Evolutionary conservation across 2,113 vertebrate species (phyloP).

Genomic region (Heterochromis multidens): DNA sequence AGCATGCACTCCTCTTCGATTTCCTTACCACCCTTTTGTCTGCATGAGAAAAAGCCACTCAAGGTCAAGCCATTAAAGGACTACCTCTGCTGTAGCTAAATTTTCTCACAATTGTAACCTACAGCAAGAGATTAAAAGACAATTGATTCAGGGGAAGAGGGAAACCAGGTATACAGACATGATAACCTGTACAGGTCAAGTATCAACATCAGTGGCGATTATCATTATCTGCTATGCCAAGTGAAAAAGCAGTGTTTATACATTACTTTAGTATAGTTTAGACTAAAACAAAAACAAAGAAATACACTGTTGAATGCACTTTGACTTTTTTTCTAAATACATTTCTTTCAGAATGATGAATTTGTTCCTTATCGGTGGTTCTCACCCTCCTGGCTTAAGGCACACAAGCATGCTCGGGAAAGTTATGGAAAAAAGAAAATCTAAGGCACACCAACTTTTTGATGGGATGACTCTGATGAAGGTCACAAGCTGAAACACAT

Average conservation of each 20-base stretch:
- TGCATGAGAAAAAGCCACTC: slow-evolving; percentile 69
- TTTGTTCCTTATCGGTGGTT: slow-evolving; percentile 34
- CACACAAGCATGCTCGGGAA: not conserved
- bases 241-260: slow-evolving; percentile 72
- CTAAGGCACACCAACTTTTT: not conserved
- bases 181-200: slow-evolving; percentile 90
- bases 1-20: slow-evolving; percentile 26
- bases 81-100: slow-evolving; percentile 57
- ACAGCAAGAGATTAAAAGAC: slow-evolving; percentile 83
- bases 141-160: slow-evolving; percentile 87
- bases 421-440: not conserved
- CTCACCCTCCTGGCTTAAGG: not conserved
- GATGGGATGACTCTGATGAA: not conserved
- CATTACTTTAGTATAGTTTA: slow-evolving; percentile 49
- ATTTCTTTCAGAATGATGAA: slow-evolving; percentile 39
- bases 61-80: slow-evolving; percentile 69
- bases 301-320: slow-evolving; percentile 47
- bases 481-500: not conserved
- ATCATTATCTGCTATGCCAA: slow-evolving; percentile 67
- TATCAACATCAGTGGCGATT: slow-evolving; percentile 69
- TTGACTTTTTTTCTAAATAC: slow-evolving; percentile 32
- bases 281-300: slow-evolving; percentile 69
- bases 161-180: slow-evolving; percentile 80
- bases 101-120: slow-evolving; percentile 91
- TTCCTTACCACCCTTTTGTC: slow-evolving; percentile 64